A percentile compares a stretch with the other conserved stretches of the same genome.
phyloP scores from a whole-genome alignment of 2,113 vertebrate genomes.

The Centropristis striata region DNA sequence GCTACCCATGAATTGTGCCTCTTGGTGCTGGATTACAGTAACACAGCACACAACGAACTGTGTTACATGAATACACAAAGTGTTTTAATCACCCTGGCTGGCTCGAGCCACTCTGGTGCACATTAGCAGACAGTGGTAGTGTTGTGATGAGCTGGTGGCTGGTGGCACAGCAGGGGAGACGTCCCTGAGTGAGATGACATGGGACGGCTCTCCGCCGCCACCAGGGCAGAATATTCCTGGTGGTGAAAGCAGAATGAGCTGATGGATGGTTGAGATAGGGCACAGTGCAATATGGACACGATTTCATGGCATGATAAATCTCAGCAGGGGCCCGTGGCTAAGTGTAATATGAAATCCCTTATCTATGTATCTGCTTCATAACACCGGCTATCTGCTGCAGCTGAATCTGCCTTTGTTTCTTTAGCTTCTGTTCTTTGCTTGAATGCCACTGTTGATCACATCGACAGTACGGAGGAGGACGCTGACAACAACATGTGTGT shows the following conservation, averaged over 20 bases:
- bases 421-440: constrained; percentile 68
- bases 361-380: constrained; percentile 83
- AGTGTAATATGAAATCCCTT: constrained; percentile 86
- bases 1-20: background rate
- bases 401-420: constrained; percentile 72
- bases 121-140: constrained; percentile 36
- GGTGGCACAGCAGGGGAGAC: constrained; percentile 47
- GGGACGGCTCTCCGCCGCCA: constrained; percentile 55
- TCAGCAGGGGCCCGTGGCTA: constrained; percentile 79
- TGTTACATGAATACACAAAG: constrained; percentile 34
- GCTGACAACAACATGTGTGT: constrained; percentile 47
- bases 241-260: constrained; percentile 76
- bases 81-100: constrained; percentile 50
- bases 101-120: constrained; percentile 27
- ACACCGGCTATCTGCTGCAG: constrained; percentile 74
- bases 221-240: constrained; percentile 72
- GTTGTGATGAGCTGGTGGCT: constrained; percentile 39
- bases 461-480: constrained; percentile 48
- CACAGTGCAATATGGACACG: constrained; percentile 84
- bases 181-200: constrained; percentile 63
- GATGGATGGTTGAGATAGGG: constrained; percentile 82
- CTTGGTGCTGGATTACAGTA: constrained; percentile 21
- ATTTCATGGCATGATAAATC: constrained; percentile 87
- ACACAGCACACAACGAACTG: background rate
- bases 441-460: constrained; percentile 69